Base-by-base conservation (phyloP, 1,140 invertebrate species). In the Formica selysi region DNA sequence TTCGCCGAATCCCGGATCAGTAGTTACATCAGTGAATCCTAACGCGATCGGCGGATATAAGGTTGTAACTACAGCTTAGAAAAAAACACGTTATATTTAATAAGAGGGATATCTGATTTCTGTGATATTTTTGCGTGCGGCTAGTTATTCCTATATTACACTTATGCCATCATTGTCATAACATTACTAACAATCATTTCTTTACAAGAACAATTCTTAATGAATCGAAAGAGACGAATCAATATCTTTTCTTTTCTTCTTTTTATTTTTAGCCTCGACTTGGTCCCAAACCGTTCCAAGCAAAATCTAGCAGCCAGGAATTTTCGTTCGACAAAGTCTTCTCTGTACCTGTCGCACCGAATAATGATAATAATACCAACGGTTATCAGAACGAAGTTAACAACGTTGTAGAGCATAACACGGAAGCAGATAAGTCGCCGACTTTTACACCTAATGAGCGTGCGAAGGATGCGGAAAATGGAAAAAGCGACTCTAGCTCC, bases 311-410 rank as follows among this genome's bases (percentile, higher is more conserved):
- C 22, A 96, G 95, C 88, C 96, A 97, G 80, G 96, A 97, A 86
- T 97, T 97, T 91, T 97, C 96, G 0, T 98, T 98, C 87, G 97
- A 97, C 91, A 97, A 97, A 92, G 97, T 98, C 4, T 98, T 98
- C 92, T 97, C 96, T 0, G 97, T 98, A 4, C 97, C 97, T 0
- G 93, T 96, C 16, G 97, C 96, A 0, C 97, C 97, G 0, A 96
- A 96, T 26, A 96, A 10, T 79, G 95, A 93, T 80, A 62, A 73
- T 32, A 96, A 90, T n/a, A 94, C 86, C n/a, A 88, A 90, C 51
- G 87, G 92, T 70, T 87, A 91, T 70, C 78, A 85, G 8, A 89
- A 90, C 7, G 91, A 93, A n/a, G 62, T 84, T 22, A 86, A 87
- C 16, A 78, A 83, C 36, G 29, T 76, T 2, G 68, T 86, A n/a